A percentile compares a stretch with the other conserved stretches of the same genome.
Evolutionary conservation across 2,113 vertebrate genomes (phyloP).

Genomic region (human (Homo sapiens)): GRCh38 chr11:58148501-58149000

Average conservation of each 20-base stretch:
- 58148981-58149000: slow-evolving; percentile 56
- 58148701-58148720: not conserved
- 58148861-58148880: not conserved
- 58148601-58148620: not conserved
- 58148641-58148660: not conserved
- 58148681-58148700: not conserved
- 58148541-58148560: not conserved
- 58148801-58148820: not conserved
- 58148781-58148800: slow-evolving; percentile 1
- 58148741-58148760: slow-evolving; percentile 14
- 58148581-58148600: not conserved
- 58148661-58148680: not conserved
- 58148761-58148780: not conserved
- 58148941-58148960: slow-evolving; percentile 34
- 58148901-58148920: not conserved
- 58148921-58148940: slow-evolving; percentile 31
- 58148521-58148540: not conserved
- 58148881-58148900: not conserved
- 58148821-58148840: slow-evolving; percentile 32
- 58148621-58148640: not conserved
- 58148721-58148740: not conserved
- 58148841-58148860: not conserved
- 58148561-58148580: rapidly evolving
- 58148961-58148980: slow-evolving; percentile 57
- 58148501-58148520: not conserved